Percentiles rank a stretch among this genome's conserved stretches.
These are phyloP conservation scores for Gasterosteus nipponicus DNA, from an alignment of 2,113 vertebrate genomes.

Conservation along the genomic window DNA sequence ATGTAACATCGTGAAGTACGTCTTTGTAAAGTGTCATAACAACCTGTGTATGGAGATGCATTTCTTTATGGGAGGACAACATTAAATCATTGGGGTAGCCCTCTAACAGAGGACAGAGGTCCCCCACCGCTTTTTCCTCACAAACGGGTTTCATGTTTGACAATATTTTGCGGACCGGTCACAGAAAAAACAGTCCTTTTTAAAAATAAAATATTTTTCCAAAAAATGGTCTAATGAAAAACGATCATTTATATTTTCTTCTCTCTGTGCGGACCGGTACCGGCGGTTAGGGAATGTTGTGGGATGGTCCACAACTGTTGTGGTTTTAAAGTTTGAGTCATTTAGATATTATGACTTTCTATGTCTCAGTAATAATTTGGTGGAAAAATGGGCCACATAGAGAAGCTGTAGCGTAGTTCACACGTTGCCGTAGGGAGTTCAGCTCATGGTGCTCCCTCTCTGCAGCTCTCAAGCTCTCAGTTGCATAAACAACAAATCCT, in stretches of 20 bases:
- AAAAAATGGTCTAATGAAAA: too few relatives aligned
- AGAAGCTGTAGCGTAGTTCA: background rate
- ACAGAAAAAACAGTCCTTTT: too few relatives aligned
- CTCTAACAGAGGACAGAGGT: background rate
- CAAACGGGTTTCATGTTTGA: too few relatives aligned
- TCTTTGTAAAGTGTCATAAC: background rate
- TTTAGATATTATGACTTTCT: background rate
- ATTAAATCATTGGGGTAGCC: background rate
- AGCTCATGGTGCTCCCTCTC: background rate
- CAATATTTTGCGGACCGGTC: too few relatives aligned
- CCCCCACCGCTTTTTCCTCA: too few relatives aligned
- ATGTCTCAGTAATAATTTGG: background rate
- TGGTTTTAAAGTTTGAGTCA: background rate
- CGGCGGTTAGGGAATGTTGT: background rate
- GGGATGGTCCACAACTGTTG: background rate
- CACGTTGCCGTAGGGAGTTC: constrained; percentile 4
- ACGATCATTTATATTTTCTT: too few relatives aligned
- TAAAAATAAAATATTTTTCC: too few relatives aligned
- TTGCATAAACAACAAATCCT: constrained; percentile 65
- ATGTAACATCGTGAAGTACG: background rate
- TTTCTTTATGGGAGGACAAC: background rate
- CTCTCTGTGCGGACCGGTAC: too few relatives aligned
- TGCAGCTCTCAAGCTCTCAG: constrained; percentile 23
- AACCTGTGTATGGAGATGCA: background rate
- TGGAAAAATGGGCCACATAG: background rate